A percentile compares a stretch with the other conserved stretches of the same genome.
These are phyloP conservation scores for Pocillopora meandrina DNA, from an alignment of 92 coral and sea anemone species.

Conservation along the genomic window DNA sequence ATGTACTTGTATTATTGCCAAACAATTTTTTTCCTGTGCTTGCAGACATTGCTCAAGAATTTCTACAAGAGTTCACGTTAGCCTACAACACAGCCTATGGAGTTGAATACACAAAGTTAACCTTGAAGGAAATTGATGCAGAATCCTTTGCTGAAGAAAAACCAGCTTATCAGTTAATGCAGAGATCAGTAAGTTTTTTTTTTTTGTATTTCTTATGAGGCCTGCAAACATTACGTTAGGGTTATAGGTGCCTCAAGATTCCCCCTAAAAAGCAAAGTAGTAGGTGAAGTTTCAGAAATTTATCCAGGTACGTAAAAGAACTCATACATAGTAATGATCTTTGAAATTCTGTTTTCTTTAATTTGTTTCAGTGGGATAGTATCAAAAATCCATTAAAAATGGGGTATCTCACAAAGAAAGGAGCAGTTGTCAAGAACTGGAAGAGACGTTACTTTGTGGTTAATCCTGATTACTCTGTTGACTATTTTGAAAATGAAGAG, in stretches of 20 bases:
- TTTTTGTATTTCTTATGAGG: no score
- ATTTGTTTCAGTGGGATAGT: constrained; percentile 45
- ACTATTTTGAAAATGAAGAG: constrained; percentile 94
- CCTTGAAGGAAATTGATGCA: constrained; percentile 76
- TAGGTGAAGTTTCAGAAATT: no score
- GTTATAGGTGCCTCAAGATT: no score
- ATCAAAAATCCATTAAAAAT: constrained; percentile 73
- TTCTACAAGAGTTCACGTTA: constrained; percentile 70
- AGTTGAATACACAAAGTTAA: constrained; percentile 76
- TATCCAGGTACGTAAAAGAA: no score
- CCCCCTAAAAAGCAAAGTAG: no score
- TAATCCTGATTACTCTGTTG: constrained; percentile 76
- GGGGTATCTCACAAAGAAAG: constrained; percentile 86
- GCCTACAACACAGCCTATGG: constrained; percentile 90
- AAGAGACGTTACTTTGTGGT: constrained; percentile 89
- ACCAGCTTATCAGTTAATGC: constrained; percentile 50
- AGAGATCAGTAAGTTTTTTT: constrained; percentile 54
- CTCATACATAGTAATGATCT: background rate
- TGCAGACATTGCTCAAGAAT: constrained; percentile 81
- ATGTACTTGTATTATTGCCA: background rate
- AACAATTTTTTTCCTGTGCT: background rate
- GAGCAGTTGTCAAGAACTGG: constrained; percentile 96
- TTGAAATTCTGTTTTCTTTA: background rate
- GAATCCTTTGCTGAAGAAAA: constrained; percentile 71
- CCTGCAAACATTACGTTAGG: no score